These are phyloP conservation scores for Oncorhynchus tshawytscha DNA, from an alignment of 2,113 vertebrate species.

Conservation along the genomic window DNA sequence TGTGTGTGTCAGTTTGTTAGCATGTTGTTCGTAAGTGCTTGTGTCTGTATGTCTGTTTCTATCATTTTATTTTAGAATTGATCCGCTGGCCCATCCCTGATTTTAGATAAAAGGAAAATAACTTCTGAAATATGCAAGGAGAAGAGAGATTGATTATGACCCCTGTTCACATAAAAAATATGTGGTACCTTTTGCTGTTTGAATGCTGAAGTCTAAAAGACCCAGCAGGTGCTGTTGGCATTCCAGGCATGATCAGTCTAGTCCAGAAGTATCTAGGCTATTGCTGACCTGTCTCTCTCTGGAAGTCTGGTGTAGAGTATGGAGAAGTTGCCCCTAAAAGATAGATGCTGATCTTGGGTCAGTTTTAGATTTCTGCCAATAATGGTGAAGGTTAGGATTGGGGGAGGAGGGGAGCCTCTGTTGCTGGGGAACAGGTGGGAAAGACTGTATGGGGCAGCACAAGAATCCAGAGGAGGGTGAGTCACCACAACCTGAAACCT, in stretches of 20 bases:
- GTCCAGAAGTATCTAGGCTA: constrained; percentile 12
- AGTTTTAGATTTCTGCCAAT: too few species aligned
- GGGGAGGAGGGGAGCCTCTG: neutral
- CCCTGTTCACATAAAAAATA: neutral
- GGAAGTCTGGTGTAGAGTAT: neutral
- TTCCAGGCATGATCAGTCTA: neutral
- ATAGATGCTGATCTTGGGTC: too few species aligned
- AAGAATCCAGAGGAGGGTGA: neutral
- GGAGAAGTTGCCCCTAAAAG: too few species aligned
- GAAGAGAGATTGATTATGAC: neutral
- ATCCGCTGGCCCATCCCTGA: too few species aligned
- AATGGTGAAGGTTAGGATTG: too few species aligned
- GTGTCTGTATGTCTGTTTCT: neutral
- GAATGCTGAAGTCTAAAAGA: neutral
- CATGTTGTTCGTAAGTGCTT: neutral
- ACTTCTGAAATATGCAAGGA: too few species aligned
- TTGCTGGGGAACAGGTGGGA: neutral
- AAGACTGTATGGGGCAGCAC: too few species aligned
- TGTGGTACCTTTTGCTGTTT: neutral
- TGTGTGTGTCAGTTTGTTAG: constrained; percentile 12
- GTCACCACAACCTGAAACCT: too few species aligned
- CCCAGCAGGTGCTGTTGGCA: constrained; percentile 12
- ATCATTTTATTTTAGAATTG: neutral
- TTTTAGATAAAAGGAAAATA: too few species aligned
- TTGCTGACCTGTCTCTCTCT: constrained; percentile 8